phyloP scores from a whole-genome alignment of 30 jellyfish, hydroid and myxozoan genomes.

The Hydra vulgaris region DNA sequence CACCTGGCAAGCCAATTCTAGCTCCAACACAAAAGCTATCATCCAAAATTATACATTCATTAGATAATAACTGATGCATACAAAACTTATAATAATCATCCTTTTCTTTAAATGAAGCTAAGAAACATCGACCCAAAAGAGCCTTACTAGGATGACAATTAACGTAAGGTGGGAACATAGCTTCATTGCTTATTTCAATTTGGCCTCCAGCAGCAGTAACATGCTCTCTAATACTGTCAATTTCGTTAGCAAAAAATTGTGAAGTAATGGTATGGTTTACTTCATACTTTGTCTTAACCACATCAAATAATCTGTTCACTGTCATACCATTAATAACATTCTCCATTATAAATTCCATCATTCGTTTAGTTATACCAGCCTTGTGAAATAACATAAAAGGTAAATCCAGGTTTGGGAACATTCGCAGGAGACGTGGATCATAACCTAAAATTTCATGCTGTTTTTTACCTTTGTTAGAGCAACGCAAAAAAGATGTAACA shows the following conservation, averaged over 20 bases:
- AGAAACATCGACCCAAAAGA: conserved; percentile 77
- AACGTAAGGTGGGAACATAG: conserved; percentile 56
- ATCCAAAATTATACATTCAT: conserved; percentile 66
- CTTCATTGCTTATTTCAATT: conserved; percentile 27
- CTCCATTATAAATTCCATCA: conserved; percentile 50
- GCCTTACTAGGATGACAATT: conserved; percentile 78
- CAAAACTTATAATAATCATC: conserved; percentile 72
- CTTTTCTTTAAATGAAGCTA: conserved; percentile 73
- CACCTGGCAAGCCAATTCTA: conserved; percentile 80
- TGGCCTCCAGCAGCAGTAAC: conserved; percentile 32
- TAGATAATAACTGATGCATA: conserved; percentile 81
- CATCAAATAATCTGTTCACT: conserved; percentile 72
- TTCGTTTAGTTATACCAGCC: conserved; percentile 74
- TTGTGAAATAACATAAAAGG: conserved; percentile 91
- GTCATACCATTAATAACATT: conserved; percentile 68
- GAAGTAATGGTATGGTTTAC: conserved; percentile 51
- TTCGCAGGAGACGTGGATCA: conserved; percentile 79
- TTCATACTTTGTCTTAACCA: conserved; percentile 53
- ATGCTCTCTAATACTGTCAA: conserved; percentile 23
- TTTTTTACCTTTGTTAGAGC: conserved; percentile 44
- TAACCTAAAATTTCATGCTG: conserved; percentile 87
- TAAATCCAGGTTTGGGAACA: conserved; percentile 60
- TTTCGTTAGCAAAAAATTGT: conserved; percentile 43
- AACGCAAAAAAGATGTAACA: conserved; percentile 78
- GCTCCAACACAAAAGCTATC: conserved; percentile 58